A percentile compares a stretch with the other conserved stretches of the same genome.
These are phyloP conservation scores for Drosophila prolongata DNA, from an alignment of 2,888 invertebrate genomes.

Conservation along the genomic window DNA sequence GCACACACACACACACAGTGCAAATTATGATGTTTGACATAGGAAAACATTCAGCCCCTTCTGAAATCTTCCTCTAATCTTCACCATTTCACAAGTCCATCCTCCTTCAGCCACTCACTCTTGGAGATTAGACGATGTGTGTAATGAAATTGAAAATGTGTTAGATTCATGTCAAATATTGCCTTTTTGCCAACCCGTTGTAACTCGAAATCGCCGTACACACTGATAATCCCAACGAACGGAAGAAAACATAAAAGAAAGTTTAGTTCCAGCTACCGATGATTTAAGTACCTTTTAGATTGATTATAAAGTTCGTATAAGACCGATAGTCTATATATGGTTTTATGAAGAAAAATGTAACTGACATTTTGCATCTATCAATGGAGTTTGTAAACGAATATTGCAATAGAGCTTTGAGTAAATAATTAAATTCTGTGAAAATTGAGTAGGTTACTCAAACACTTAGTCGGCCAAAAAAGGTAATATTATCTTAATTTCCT, in stretches of 20 bases:
- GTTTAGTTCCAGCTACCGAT: neutral
- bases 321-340: neutral
- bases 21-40: conserved; percentile 75
- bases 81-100: conserved; percentile 8
- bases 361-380: too few relatives aligned
- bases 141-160: conserved; percentile 77
- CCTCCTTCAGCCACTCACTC: conserved; percentile 27
- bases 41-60: conserved; percentile 54
- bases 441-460: too few relatives aligned
- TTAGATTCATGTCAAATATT: conserved; percentile 76
- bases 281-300: neutral
- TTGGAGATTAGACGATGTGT: conserved; percentile 69
- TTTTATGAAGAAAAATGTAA: neutral
- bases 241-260: conserved; percentile 15
- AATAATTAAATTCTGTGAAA: too few relatives aligned
- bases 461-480: too few relatives aligned
- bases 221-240: conserved; percentile 13
- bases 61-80: conserved; percentile 13
- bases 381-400: too few relatives aligned
- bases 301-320: neutral
- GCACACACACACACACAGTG: conserved; percentile 40
- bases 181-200: conserved; percentile 55
- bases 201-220: conserved; percentile 38
- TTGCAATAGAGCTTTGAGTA: too few relatives aligned
- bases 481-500: too few relatives aligned